Percentiles rank a stretch among this genome's conserved stretches.
phyloP scores from a whole-genome alignment of 2,888 invertebrate species.

The Eupithecia subfuscata region DNA sequence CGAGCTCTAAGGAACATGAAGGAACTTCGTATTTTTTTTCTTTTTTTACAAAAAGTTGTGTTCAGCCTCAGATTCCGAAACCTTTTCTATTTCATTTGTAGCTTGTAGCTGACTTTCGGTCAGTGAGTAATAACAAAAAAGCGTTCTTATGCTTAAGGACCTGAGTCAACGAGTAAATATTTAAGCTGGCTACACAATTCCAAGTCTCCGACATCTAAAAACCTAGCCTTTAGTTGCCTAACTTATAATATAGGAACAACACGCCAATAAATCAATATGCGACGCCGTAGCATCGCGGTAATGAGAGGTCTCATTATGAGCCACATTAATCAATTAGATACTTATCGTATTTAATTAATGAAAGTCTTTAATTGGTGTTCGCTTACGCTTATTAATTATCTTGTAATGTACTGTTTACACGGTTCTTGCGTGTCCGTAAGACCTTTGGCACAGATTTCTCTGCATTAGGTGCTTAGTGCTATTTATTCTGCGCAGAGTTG shows the following conservation, averaged over 20 bases:
- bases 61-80: background rate
- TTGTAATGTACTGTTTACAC: slow-evolving; percentile 62
- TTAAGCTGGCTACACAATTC: too few relatives aligned
- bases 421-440: slow-evolving; percentile 62
- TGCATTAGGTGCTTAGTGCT: slow-evolving; percentile 48
- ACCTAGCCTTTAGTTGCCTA: slow-evolving; percentile 1
- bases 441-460: slow-evolving; percentile 71
- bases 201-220: too few relatives aligned
- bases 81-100: background rate
- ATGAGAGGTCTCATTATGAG: slow-evolving; percentile 52
- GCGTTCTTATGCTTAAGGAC: too few relatives aligned
- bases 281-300: slow-evolving; percentile 40
- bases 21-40: background rate
- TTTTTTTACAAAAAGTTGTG: background rate
- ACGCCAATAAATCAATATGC: slow-evolving; percentile 32
- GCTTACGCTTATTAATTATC: slow-evolving; percentile 68
- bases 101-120: too few relatives aligned
- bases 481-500: background rate
- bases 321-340: slow-evolving; percentile 60
- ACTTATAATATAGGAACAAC: slow-evolving; percentile 24
- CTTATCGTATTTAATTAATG: slow-evolving; percentile 63
- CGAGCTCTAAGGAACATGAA: too few relatives aligned
- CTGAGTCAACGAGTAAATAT: too few relatives aligned
- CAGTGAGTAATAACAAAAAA: too few relatives aligned
- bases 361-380: slow-evolving; percentile 67